These are phyloP conservation scores for Gerris buenoi DNA, from an alignment of 1,140 invertebrate genomes.

Conservation along the genomic window DNA sequence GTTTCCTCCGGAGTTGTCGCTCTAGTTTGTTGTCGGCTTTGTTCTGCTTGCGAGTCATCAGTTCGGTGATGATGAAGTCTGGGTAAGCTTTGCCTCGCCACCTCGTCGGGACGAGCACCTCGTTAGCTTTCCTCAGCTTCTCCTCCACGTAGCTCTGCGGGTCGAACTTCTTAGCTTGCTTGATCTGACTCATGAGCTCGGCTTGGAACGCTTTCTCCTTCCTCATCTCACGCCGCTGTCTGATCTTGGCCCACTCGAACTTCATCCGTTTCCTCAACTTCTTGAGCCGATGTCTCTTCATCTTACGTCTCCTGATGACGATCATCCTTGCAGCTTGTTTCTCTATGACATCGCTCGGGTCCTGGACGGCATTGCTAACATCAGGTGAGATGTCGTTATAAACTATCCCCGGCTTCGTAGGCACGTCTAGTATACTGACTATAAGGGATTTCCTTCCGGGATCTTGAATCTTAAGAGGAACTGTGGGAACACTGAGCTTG, in stretches of 20 bases:
- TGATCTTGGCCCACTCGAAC: constrained; percentile 51
- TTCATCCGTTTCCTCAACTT: constrained; percentile 66
- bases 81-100: constrained; percentile 50
- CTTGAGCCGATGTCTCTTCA: constrained; percentile 68
- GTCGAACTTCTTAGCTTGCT: constrained; percentile 55
- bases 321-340: constrained; percentile 57
- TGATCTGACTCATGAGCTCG: constrained; percentile 46
- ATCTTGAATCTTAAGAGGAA: too few relatives aligned
- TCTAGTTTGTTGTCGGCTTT: constrained; percentile 17
- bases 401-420: too few relatives aligned
- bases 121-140: constrained; percentile 43
- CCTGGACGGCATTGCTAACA: too few relatives aligned
- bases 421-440: too few relatives aligned
- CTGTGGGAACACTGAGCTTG: too few relatives aligned
- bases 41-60: constrained; percentile 26
- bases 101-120: constrained; percentile 40
- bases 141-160: constrained; percentile 51
- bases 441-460: too few relatives aligned
- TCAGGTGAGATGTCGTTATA: too few relatives aligned
- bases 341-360: constrained; percentile 25
- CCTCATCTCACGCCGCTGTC: constrained; percentile 45
- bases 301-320: constrained; percentile 62
- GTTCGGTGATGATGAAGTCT: constrained; percentile 41
- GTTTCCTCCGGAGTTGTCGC: constrained; percentile 15
- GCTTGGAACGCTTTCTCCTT: constrained; percentile 65